Conservation (phyloP, 2,113 vertebrate species). For the Rhynchomys soricoides region DNA sequence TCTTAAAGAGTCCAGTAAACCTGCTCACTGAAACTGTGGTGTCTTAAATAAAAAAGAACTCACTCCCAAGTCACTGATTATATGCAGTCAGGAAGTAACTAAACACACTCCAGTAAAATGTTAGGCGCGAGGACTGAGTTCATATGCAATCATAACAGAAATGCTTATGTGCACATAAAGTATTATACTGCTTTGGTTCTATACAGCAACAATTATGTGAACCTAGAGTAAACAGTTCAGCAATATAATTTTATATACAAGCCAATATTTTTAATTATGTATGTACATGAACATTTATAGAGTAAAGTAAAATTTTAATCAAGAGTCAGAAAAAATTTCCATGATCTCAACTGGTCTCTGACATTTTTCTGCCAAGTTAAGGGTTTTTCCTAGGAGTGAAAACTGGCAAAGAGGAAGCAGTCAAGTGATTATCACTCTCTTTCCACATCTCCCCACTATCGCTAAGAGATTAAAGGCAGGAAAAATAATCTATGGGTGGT, state of each 20-base stretch:
- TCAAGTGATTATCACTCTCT: neutral
- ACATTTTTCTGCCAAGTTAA: neutral
- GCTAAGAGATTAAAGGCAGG: neutral
- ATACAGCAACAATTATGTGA: constrained; percentile 6
- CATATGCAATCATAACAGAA: neutral
- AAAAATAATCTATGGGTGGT: neutral
- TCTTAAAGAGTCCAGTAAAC: constrained; percentile 11
- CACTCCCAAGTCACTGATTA: neutral
- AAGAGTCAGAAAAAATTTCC: neutral
- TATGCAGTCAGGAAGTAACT: constrained; percentile 27
- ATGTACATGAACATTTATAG: constrained; percentile 41
- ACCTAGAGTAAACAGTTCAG: neutral
- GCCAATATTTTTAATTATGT: neutral
- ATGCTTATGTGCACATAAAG: neutral
- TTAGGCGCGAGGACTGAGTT: neutral
- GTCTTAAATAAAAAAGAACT: constrained; percentile 9
- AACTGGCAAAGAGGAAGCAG: neutral
- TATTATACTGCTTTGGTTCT: neutral
- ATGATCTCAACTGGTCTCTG: constrained; percentile 18
- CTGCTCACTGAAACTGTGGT: neutral
- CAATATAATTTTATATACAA: neutral
- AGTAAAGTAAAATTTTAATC: constrained; percentile 36
- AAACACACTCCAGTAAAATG: constrained; percentile 32
- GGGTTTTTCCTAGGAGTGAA: constrained; percentile 2
- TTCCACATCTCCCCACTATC: neutral